phyloP scores from a whole-genome alignment of 37 sponge, comb jelly and placozoan species.

The Halisarca cf. caerulea region DNA sequence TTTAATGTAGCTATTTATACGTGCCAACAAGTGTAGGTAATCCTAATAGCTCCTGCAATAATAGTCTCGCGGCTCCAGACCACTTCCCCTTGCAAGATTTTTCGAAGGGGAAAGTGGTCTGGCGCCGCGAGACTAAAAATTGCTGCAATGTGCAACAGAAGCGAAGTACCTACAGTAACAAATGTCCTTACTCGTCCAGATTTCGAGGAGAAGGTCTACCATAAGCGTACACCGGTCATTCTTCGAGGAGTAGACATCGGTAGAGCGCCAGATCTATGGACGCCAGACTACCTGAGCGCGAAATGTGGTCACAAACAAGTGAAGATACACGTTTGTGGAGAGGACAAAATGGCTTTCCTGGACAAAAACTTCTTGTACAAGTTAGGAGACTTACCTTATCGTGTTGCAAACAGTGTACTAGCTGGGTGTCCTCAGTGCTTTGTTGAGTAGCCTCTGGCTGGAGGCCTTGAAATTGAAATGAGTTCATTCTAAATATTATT shows the following conservation, averaged over 20 bases:
- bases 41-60: too few relatives aligned
- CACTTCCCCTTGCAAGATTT: too few relatives aligned
- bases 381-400: constrained; percentile 29
- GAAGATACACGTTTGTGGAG: constrained; percentile 76
- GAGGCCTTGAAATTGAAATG: background rate
- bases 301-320: constrained; percentile 56
- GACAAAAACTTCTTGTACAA: constrained; percentile 84
- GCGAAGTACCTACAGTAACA: background rate
- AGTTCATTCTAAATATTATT: background rate
- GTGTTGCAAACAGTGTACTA: background rate
- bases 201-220: constrained; percentile 43
- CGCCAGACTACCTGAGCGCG: constrained; percentile 62
- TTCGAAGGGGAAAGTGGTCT: too few relatives aligned
- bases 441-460: background rate
- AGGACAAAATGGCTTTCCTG: constrained; percentile 77
- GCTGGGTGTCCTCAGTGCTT: background rate
- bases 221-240: constrained; percentile 53
- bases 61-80: too few relatives aligned
- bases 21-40: too few relatives aligned
- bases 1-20: too few relatives aligned
- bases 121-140: too few relatives aligned
- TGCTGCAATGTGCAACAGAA: constrained; percentile 15
- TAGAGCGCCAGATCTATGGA: constrained; percentile 65
- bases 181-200: constrained; percentile 18
- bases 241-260: constrained; percentile 78